A percentile compares a stretch with the other conserved stretches of the same genome.
Conservation (phyloP, 2,797 vertebrate genomes). For the Meriones psammophilus region DNA sequence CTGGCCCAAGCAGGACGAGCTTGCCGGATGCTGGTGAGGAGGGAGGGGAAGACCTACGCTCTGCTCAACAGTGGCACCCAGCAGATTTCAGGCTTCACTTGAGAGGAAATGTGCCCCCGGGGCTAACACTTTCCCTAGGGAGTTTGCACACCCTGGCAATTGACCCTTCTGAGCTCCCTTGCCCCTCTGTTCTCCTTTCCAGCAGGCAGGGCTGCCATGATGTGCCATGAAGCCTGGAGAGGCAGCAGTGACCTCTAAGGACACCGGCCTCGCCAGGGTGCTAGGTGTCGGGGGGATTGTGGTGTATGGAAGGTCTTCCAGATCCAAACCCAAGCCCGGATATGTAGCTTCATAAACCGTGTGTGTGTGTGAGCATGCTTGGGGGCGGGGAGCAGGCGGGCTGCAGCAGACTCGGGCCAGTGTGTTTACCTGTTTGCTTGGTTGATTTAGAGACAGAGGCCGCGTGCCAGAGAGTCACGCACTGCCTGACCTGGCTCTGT, state of each 20-base stretch:
- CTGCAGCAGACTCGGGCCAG: neutral
- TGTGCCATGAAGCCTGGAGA: neutral
- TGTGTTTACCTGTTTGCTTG: too few relatives aligned
- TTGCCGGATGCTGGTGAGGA: neutral
- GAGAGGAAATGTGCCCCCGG: neutral
- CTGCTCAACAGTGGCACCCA: neutral
- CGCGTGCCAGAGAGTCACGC: neutral
- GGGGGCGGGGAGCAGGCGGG: too few relatives aligned
- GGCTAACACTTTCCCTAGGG: neutral
- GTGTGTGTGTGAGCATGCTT: neutral
- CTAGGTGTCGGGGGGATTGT: fast-evolving
- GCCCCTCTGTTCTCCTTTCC: conserved; percentile 9
- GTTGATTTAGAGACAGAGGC: neutral
- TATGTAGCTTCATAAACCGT: neutral
- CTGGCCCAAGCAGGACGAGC: neutral
- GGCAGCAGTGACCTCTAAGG: neutral
- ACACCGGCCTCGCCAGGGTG: fast-evolving
- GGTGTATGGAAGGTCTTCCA: neutral
- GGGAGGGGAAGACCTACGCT: neutral
- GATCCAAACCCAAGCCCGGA: neutral
- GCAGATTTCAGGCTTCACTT: neutral
- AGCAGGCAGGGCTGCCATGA: neutral
- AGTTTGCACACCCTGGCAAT: conserved; percentile 33
- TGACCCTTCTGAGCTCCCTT: conserved; percentile 9
- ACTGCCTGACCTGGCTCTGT: neutral